Percentiles rank a stretch among this genome's conserved stretches.
phyloP scores from a whole-genome alignment of 92 coral and sea anemone species.

The Bergia sp. region DNA sequence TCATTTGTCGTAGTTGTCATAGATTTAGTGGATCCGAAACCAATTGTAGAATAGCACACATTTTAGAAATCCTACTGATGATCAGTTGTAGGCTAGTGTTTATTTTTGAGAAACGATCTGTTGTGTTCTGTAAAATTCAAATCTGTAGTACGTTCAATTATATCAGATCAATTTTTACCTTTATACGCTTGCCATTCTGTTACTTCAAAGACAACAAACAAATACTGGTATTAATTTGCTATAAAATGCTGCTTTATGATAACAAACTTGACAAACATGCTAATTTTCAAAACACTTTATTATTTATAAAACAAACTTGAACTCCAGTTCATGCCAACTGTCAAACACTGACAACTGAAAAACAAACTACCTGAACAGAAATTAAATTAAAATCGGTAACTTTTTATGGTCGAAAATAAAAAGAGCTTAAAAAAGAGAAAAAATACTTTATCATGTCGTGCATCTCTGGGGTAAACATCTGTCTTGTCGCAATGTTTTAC shows the following conservation, averaged over 20 bases:
- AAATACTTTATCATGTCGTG: background rate
- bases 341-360: background rate
- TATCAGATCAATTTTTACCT: background rate
- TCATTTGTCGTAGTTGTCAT: no score
- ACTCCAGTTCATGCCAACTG: background rate
- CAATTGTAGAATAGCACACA: no score
- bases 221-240: background rate
- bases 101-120: no score
- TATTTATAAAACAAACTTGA: background rate
- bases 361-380: background rate
- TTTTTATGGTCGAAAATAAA: background rate
- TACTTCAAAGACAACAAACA: background rate
- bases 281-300: background rate
- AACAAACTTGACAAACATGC: constrained; percentile 5
- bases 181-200: background rate
- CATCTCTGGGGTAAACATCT: background rate
- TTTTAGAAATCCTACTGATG: no score
- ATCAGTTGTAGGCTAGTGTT: no score
- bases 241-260: background rate
- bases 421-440: background rate
- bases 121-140: no score
- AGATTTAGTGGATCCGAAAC: no score
- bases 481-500: constrained; percentile 43
- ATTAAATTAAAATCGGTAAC: background rate
- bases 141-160: background rate